Percentiles rank a stretch among this genome's conserved stretches.
These are phyloP conservation scores for Aphrophora alni DNA, from an alignment of 2,888 invertebrate species.

Conservation along the genomic window DNA sequence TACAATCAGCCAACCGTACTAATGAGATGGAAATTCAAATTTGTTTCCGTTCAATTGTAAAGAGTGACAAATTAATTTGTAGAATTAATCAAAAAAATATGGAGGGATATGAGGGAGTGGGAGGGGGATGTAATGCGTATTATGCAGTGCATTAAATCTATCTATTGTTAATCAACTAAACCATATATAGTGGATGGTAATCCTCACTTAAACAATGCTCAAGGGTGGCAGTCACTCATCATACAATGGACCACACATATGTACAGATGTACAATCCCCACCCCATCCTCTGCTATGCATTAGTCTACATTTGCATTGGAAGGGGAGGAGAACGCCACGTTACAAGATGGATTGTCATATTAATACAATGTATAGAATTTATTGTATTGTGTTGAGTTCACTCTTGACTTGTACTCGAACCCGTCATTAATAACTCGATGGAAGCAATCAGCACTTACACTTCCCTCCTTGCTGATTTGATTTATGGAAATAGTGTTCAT, in stretches of 20 bases:
- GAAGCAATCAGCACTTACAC: neutral
- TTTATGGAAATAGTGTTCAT: neutral
- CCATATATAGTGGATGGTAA: constrained; percentile 23
- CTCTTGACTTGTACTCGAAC: neutral
- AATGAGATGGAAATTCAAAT: neutral
- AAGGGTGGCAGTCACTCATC: neutral
- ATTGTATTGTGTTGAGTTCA: constrained; percentile 2
- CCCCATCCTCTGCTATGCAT: neutral
- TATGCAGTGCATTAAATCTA: constrained; percentile 32
- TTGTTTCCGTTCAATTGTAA: neutral
- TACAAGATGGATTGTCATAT: constrained; percentile 6
- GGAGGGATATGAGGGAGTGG: neutral
- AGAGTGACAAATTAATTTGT: neutral
- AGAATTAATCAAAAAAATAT: neutral
- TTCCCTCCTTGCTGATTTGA: neutral
- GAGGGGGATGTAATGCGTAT: neutral
- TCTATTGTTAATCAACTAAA: constrained; percentile 35
- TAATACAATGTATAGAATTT: neutral
- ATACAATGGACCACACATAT: neutral
- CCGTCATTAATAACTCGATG: neutral
- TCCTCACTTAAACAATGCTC: constrained; percentile 28
- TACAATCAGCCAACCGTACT: neutral
- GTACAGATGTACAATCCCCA: constrained; percentile 7
- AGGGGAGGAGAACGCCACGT: neutral
- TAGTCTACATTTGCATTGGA: neutral